These are phyloP conservation scores for Andrena praecox DNA, from an alignment of 2,888 invertebrate species.

Conservation along the genomic window DNA sequence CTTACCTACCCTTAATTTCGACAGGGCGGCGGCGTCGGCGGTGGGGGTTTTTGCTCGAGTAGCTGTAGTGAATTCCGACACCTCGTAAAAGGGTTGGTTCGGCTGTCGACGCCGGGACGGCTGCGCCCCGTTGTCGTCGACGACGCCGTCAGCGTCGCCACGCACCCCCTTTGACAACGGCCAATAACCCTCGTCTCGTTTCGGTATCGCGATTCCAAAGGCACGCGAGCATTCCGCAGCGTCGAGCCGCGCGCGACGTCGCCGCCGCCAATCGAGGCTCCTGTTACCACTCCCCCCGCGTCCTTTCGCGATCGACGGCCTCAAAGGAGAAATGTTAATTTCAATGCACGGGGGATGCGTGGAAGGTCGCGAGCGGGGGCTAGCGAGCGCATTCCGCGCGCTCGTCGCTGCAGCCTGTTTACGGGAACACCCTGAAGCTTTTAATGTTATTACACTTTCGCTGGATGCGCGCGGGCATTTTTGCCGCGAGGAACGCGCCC, in stretches of 20 bases:
- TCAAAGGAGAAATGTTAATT: conserved; percentile 71
- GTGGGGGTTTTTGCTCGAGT: conserved; percentile 49
- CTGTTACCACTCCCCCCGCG: conserved; percentile 44
- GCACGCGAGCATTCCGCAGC: conserved; percentile 56
- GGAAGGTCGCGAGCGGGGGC: neutral
- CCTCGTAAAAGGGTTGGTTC: conserved; percentile 63
- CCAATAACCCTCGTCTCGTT: conserved; percentile 70
- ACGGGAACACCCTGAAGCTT: too few relatives aligned
- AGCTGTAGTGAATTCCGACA: conserved; percentile 57
- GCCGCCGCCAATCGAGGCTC: conserved; percentile 53
- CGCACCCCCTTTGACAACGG: conserved; percentile 64
- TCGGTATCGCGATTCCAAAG: conserved; percentile 71
- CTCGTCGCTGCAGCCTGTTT: neutral
- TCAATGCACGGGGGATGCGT: conserved; percentile 41
- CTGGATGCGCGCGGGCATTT: neutral
- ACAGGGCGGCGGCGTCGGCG: conserved; percentile 2
- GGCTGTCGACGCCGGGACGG: conserved; percentile 48
- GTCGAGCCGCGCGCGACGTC: conserved; percentile 49
- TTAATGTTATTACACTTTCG: neutral
- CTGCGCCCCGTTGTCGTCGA: conserved; percentile 12
- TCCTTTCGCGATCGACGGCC: conserved; percentile 51
- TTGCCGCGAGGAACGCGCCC: neutral
- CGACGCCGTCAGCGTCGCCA: conserved; percentile 28
- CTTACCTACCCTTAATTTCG: conserved; percentile 63
- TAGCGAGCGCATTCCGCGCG: conserved; percentile 5